Evolutionary conservation across 2,888 invertebrate species (phyloP).

Genomic region (Vanessa cardui): DNA sequence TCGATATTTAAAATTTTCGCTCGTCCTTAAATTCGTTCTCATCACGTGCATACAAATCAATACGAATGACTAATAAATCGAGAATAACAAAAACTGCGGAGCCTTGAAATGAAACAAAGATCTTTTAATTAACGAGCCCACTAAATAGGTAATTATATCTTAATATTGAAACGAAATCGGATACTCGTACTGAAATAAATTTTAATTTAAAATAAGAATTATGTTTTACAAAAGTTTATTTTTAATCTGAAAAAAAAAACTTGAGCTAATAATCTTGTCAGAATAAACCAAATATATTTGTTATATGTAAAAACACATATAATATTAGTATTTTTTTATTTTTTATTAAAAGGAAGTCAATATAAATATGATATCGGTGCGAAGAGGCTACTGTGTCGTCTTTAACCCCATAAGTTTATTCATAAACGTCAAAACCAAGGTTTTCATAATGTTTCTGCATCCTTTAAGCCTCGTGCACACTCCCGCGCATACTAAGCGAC

Average conservation of each 20-base stretch:
- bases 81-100: conserved; percentile 9
- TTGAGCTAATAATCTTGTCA: too few relatives aligned
- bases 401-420: conserved; percentile 18
- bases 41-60: conserved; percentile 21
- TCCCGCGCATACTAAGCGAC: conserved; percentile 55
- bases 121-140: neutral
- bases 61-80: conserved; percentile 22
- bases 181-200: too few relatives aligned
- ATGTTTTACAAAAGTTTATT: too few relatives aligned
- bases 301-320: too few relatives aligned
- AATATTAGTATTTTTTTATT: too few relatives aligned
- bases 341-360: too few relatives aligned
- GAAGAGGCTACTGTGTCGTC: neutral
- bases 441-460: conserved; percentile 39
- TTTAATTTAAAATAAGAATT: too few relatives aligned
- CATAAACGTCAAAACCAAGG: conserved; percentile 29
- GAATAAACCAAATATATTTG: too few relatives aligned
- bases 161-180: too few relatives aligned
- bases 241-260: too few relatives aligned
- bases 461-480: conserved; percentile 25
- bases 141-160: too few relatives aligned
- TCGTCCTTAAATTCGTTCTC: conserved; percentile 11
- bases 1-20: conserved; percentile 22
- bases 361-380: too few relatives aligned
- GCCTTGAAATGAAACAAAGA: neutral